Conservation (phyloP, 2,888 invertebrate species). For the Temnothorax unifasciatus region DNA sequence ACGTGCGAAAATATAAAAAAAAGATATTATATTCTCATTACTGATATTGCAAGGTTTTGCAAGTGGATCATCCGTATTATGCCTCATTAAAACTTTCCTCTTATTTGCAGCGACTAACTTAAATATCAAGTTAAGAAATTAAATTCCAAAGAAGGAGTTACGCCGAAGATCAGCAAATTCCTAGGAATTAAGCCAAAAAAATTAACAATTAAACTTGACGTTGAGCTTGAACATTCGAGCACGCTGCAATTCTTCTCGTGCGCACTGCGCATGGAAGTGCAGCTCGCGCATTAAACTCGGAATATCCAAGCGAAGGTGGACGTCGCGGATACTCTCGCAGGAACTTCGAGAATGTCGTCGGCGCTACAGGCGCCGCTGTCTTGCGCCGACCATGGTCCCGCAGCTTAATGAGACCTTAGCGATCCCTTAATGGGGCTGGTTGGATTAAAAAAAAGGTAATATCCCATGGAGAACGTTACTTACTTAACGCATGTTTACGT, state of each 20-base stretch:
- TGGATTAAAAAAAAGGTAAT: slow-evolving; percentile 29
- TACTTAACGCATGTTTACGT: slow-evolving; percentile 47
- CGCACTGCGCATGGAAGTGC: slow-evolving; percentile 16
- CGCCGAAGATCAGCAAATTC: background rate
- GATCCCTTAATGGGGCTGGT: slow-evolving; percentile 50
- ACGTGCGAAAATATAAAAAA: slow-evolving; percentile 33
- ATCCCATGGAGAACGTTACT: slow-evolving; percentile 45
- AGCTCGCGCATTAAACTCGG: slow-evolving; percentile 36
- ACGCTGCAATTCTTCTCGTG: background rate
- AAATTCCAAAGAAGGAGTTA: slow-evolving; percentile 3
- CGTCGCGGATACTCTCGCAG: slow-evolving; percentile 32
- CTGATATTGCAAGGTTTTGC: background rate
- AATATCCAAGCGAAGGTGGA: slow-evolving; percentile 39
- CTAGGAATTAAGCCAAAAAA: background rate
- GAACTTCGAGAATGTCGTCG: slow-evolving; percentile 58
- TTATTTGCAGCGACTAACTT: background rate
- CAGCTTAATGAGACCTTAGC: slow-evolving; percentile 58
- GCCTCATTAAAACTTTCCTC: slow-evolving; percentile 30
- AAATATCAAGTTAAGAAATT: background rate
- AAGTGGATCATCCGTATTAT: slow-evolving; percentile 1
- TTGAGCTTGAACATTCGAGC: background rate
- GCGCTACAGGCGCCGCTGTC: slow-evolving; percentile 29
- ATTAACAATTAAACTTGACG: slow-evolving; percentile 37
- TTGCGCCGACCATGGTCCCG: slow-evolving; percentile 11
- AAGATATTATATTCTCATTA: background rate